A percentile compares a stretch with the other conserved stretches of the same genome.
Conservation (phyloP, 2,113 vertebrate species). For the Burhinus bistriatus region DNA sequence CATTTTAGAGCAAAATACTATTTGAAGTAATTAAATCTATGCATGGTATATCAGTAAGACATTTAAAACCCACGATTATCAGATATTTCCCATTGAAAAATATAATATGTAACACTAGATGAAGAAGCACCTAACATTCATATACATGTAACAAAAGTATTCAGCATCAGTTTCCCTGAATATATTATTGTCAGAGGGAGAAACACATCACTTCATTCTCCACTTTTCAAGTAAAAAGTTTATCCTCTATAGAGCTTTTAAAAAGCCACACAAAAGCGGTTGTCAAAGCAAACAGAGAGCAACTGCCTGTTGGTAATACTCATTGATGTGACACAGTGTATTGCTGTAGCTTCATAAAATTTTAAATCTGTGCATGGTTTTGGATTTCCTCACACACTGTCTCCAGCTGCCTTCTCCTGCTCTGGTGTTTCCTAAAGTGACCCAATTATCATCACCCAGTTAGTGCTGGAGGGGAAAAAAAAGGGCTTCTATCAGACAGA, state of each 20-base stretch:
- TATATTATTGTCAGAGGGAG: not conserved
- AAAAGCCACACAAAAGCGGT: not conserved
- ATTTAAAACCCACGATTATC: not conserved
- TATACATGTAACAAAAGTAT: not conserved
- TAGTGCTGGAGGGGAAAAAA: conserved; percentile 50
- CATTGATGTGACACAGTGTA: not conserved
- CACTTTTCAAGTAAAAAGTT: not conserved
- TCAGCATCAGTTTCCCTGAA: not conserved
- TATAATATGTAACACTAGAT: not conserved
- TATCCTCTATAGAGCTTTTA: not conserved
- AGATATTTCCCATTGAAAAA: not conserved
- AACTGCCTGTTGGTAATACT: not conserved
- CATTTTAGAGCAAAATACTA: not conserved
- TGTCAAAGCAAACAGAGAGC: not conserved
- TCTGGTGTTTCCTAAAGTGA: conserved; percentile 59
- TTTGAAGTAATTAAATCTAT: not conserved
- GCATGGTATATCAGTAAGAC: not conserved
- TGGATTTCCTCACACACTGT: conserved; percentile 65
- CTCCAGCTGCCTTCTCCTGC: conserved; percentile 73
- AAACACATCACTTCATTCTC: not conserved
- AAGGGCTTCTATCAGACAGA: conserved; percentile 46
- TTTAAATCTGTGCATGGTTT: conserved; percentile 63
- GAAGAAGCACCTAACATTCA: not conserved
- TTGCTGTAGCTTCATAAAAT: conserved; percentile 25
- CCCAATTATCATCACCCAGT: conserved; percentile 70